Percentiles rank a stretch among this genome's conserved stretches.
Conservation (phyloP, 1,140 invertebrate genomes). For the Andricus grossulariae region DNA sequence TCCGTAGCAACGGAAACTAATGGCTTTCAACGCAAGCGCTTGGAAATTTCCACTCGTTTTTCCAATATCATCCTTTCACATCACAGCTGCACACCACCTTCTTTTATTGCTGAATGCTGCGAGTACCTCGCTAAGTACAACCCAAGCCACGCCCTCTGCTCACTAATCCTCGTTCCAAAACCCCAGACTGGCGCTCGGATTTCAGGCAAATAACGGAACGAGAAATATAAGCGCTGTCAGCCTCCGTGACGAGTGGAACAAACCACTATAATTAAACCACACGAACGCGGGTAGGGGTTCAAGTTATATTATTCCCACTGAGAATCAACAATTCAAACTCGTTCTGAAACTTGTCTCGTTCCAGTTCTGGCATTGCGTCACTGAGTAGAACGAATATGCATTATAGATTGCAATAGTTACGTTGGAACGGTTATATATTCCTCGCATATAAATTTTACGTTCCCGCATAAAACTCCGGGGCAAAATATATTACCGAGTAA, state of each 20-base stretch:
- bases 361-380: slow-evolving; percentile 18
- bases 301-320: neutral
- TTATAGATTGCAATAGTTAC: neutral
- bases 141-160: slow-evolving; percentile 22
- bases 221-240: slow-evolving; percentile 24
- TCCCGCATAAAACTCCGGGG: neutral
- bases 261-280: slow-evolving; percentile 23
- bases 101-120: neutral
- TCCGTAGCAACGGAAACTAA: neutral
- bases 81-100: neutral
- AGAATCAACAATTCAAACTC: slow-evolving; percentile 8
- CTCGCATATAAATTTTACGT: neutral
- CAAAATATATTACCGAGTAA: slow-evolving; percentile 1
- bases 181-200: neutral
- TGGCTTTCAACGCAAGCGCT: slow-evolving; percentile 10
- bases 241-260: slow-evolving; percentile 25
- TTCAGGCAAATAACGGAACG: slow-evolving; percentile 29
- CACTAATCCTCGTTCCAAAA: slow-evolving; percentile 26
- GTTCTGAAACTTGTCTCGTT: slow-evolving; percentile 25
- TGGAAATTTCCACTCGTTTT: slow-evolving; percentile 31
- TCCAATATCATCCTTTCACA: slow-evolving; percentile 7
- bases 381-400: neutral
- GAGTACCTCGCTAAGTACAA: neutral
- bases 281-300: neutral
- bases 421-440: neutral